phyloP scores from a whole-genome alignment of 1,140 invertebrate species.

The Meteorus sp. region DNA sequence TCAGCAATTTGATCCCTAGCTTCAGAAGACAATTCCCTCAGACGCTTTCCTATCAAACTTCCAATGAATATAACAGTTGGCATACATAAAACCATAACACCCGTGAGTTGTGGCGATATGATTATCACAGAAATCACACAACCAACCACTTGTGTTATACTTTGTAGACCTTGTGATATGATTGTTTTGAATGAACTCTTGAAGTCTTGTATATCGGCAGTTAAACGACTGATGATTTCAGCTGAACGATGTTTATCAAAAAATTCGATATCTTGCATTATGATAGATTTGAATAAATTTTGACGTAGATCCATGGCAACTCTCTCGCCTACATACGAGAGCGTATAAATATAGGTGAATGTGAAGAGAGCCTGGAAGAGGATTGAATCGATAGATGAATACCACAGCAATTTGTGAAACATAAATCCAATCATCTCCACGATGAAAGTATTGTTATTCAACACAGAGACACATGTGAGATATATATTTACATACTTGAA shows the following conservation, averaged over 20 bases:
- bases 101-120: slow-evolving; percentile 88
- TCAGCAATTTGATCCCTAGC: slow-evolving; percentile 79
- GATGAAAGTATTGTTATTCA: slow-evolving; percentile 8
- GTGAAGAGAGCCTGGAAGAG: slow-evolving; percentile 79
- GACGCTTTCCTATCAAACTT: slow-evolving; percentile 71
- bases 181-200: slow-evolving; percentile 94
- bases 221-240: slow-evolving; percentile 87
- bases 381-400: too few relatives aligned
- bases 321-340: slow-evolving; percentile 85
- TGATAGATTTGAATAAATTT: slow-evolving; percentile 80
- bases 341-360: slow-evolving; percentile 83
- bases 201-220: slow-evolving; percentile 94
- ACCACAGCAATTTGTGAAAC: neutral
- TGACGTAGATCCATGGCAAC: slow-evolving; percentile 79
- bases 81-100: slow-evolving; percentile 78
- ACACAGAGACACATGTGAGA: neutral
- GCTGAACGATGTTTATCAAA: slow-evolving; percentile 90
- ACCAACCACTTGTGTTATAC: slow-evolving; percentile 80
- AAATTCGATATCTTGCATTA: slow-evolving; percentile 87
- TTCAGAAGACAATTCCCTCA: slow-evolving; percentile 72
- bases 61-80: slow-evolving; percentile 80
- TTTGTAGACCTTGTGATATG: slow-evolving; percentile 86
- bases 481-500: slow-evolving; percentile 63
- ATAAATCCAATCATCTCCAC: slow-evolving; percentile 4
- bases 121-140: slow-evolving; percentile 76